Base-by-base conservation (phyloP, 2,113 vertebrate species). In the Myocastor coypus region DNA sequence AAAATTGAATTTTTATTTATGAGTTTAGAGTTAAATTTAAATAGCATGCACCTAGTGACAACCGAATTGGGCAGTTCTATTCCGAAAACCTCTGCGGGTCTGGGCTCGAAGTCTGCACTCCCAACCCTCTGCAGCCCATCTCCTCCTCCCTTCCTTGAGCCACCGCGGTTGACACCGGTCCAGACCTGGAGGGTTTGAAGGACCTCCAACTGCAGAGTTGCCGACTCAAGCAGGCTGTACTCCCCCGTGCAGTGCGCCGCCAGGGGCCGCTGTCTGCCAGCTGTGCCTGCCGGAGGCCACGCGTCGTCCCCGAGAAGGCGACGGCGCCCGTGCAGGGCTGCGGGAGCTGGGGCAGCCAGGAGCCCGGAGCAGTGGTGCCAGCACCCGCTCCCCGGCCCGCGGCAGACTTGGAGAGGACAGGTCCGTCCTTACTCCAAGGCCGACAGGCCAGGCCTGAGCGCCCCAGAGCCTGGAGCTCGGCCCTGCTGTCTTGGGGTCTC, bases 211-310 rank as follows among this genome's bases (percentile, higher is more conserved):
- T 17, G 71, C 46, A 14, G 61, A 82, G 77, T 19, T 71, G 61
- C 22, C 81, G 30, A 50, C 42, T 22, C 59, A 37, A 10, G 61
- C 32, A 46, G 88, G 40, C 20, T 13, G 87, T 5, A 57, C 80
- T 12, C 9, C 7, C 0, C 1, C 4, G 34, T 9, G 1, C 46
- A 22, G 42, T n/a, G 78, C 16, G 69, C 82, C 98, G 63, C 95
- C 94, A 97, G 98, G 95, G 98, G 98, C 87, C 97, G 97, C 97
- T 98, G 95, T 82, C 61, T 30, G 59, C 83, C 63, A 37, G 59
- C 66, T 10, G 77, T 19, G 46, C 40, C 83, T 40, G 55, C 55
- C 59, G 11, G 46, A 83, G 4, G 40, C 55, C 63, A 7, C 0
- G 59, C 30, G 26, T 64, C 12, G 81, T 82, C 83, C 59, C 3